phyloP scores from a whole-genome alignment of 1,140 invertebrate genomes.

The Polypedilum pembai region DNA sequence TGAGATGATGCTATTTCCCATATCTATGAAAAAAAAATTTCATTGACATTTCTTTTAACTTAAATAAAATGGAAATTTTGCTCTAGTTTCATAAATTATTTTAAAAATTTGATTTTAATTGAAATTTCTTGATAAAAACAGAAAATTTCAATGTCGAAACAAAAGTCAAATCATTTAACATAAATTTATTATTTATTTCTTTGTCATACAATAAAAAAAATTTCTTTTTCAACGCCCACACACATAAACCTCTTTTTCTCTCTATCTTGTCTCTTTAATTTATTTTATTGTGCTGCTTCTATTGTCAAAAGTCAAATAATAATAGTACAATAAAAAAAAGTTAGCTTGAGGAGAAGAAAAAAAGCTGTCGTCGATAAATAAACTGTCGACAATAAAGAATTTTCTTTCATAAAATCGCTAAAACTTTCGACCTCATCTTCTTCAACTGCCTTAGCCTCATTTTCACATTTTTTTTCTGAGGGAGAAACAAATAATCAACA shows the following conservation, averaged over 20 bases:
- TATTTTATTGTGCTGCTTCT: neutral
- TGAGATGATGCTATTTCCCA: neutral
- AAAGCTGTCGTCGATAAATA: conserved; percentile 17
- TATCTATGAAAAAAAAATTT: neutral
- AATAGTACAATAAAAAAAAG: neutral
- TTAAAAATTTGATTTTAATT: no score
- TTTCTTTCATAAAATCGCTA: conserved; percentile 6
- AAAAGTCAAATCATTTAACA: no score
- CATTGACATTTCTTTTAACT: neutral
- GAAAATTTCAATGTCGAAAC: no score
- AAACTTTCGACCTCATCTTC: neutral
- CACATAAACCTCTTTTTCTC: neutral
- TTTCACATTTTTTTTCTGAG: conserved; percentile 8
- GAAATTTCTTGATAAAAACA: no score
- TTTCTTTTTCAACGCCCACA: no score
- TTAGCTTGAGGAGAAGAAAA: neutral
- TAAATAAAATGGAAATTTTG: no score
- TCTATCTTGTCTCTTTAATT: neutral
- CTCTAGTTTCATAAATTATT: no score
- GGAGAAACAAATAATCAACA: no score
- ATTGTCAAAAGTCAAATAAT: neutral
- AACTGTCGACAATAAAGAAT: conserved; percentile 10
- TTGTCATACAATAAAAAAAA: no score
- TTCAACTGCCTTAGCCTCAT: neutral
- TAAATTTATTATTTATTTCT: no score